These are phyloP conservation scores for Malurus cyaneus DNA, from an alignment of 2,113 vertebrate genomes.

Conservation along the genomic window DNA sequence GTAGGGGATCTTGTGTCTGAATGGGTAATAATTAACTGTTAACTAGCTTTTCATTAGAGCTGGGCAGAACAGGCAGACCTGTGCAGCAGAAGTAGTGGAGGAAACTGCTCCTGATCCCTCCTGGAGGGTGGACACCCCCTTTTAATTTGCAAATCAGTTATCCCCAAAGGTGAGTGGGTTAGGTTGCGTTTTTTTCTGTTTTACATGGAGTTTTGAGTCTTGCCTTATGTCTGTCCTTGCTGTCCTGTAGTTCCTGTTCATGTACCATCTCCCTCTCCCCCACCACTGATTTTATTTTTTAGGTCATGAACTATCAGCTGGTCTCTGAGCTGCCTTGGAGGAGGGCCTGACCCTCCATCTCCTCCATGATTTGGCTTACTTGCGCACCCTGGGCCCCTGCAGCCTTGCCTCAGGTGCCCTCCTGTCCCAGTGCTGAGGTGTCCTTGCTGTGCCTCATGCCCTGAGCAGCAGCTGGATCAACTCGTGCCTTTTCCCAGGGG, in stretches of 20 bases:
- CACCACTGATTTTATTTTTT: neutral
- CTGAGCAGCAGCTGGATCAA: slow-evolving; percentile 16
- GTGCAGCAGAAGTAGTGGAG: neutral
- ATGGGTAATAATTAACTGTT: slow-evolving; percentile 72
- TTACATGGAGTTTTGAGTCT: neutral
- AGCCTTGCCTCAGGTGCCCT: neutral
- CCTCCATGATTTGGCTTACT: neutral
- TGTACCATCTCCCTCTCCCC: neutral
- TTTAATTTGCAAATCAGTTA: slow-evolving; percentile 35
- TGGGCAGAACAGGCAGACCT: neutral
- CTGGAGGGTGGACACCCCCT: neutral
- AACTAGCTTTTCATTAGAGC: slow-evolving; percentile 69
- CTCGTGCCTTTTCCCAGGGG: slow-evolving; percentile 28
- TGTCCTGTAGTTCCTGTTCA: neutral
- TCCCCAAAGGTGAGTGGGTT: slow-evolving; percentile 32
- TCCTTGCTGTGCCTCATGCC: neutral
- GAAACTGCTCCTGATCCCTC: neutral
- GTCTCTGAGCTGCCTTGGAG: neutral
- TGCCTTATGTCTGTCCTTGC: neutral
- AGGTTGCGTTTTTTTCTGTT: neutral
- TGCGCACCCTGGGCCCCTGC: neutral
- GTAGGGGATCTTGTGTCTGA: slow-evolving; percentile 54
- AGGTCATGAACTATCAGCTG: neutral
- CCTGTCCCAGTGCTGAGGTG: neutral
- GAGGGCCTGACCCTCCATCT: neutral